Base-by-base conservation (phyloP, 2,113 vertebrate genomes). In the Muntiacus reevesi region DNA sequence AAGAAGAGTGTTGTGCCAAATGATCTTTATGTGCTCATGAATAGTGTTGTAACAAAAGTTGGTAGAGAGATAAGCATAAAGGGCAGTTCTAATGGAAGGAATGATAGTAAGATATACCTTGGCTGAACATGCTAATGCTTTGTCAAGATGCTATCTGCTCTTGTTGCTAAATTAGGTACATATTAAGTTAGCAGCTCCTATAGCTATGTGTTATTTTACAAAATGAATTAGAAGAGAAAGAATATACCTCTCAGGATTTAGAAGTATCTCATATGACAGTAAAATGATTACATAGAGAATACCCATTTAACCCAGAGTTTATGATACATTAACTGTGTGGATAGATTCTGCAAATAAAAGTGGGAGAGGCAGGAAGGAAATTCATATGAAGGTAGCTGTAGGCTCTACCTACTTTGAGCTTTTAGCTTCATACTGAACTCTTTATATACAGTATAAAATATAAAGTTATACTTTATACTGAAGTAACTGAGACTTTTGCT, bases 271-370 rank as follows among this genome's bases (percentile, higher is more conserved):
- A 93, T 97, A 97, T 98, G 95, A 82, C 90, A 91, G 60, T 85
- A 33, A 33, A 50, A 95, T 98, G 98, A 98, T 98, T 98, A 97
- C 96, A 97, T 92, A 95, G 74, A 95, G 98, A 98, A 82, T 64
- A 86, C 27, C 92, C 98, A 87, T 95, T 94, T 95, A 97, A 96
- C 92, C 43, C 97, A 95, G 97, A 96, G 95, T 96, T 94, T 97
- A 97, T 95, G 79, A 55, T 97, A 67, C n/a, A 50, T 43, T 0
- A 4, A 93, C 79, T 82, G 5, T 33, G 62, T 64, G 57, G 43
- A 57, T 78, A 95, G 40, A 36, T 76, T 50, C 83, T 82, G 16
- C 76, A 87, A 67, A 6, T 67, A 40, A 71, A 43, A 45, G 91
- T 93, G 0, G 55, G 50, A 7, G 87, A 94, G 98, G 93, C 91